These are phyloP conservation scores for Neolamprologus fasciatus DNA, from an alignment of 2,113 vertebrate species.

Conservation along the genomic window DNA sequence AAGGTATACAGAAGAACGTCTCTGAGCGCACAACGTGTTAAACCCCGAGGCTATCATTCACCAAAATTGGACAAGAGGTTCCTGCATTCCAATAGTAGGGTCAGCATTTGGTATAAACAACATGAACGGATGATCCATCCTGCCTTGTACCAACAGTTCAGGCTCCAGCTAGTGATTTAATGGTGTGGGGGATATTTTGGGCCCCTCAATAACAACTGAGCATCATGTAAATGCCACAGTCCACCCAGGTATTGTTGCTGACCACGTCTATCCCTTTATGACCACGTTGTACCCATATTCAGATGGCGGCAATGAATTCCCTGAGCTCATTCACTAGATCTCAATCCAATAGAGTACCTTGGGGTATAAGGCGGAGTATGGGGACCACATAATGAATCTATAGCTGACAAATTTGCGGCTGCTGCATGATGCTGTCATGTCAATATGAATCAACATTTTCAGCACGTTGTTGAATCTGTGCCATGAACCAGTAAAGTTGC, in stretches of 20 bases:
- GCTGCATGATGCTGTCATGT: neutral
- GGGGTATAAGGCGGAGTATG: fast-evolving
- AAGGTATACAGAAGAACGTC: neutral
- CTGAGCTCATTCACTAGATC: neutral
- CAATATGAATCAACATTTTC: neutral
- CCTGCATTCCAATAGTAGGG: neutral
- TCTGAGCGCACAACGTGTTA: neutral
- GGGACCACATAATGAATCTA: neutral
- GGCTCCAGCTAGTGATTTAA: fast-evolving
- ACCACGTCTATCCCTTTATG: fast-evolving
- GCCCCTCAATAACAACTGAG: neutral
- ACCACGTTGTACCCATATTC: fast-evolving
- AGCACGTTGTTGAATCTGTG: neutral
- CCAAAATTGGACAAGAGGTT: neutral
- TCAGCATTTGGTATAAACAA: neutral
- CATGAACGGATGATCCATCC: neutral
- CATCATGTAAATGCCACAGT: neutral
- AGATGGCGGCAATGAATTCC: neutral
- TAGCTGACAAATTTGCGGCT: neutral
- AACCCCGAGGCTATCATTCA: neutral
- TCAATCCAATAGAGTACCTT: neutral
- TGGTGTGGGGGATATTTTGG: neutral
- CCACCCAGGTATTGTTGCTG: neutral
- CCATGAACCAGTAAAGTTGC: neutral
- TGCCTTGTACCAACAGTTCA: neutral